Base-by-base conservation (phyloP, 2,113 vertebrate genomes). In the Leucoraja erinaceus region DNA sequence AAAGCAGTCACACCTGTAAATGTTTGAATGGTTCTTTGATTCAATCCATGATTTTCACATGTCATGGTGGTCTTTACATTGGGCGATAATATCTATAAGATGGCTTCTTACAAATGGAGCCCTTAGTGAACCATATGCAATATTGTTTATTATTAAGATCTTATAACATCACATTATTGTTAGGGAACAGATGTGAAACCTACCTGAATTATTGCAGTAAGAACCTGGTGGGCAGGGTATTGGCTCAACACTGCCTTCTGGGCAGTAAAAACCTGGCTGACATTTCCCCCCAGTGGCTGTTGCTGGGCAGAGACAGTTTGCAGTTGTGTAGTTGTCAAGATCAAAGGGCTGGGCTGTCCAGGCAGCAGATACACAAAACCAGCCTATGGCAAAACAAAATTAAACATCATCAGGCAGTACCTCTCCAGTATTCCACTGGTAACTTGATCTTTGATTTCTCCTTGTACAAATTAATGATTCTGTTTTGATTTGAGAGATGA, bases 291-390 rank as follows among this genome's bases (percentile, higher is more conserved):
- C 98, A 0, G 98, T 98, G 94, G 98, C 97, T 0, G 98, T 98
- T 92, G 98, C 98, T 1, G 98, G 98, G 83, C 98, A 99, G 31
- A 99, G 96, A 94, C 98, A 99, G 95, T 98, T 98, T 79, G 97
- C 95, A 6, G 94, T 98, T 94, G 98, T 99, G 94, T 99, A 99
- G 94, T 99, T 99, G 95, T 99, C 98, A 94, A 99, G 95, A 94
- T 99, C 98, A 70, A 99, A 99, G 2, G 98, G 98, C 77, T 95
- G 97, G 0, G 98, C 95, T 3, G 96, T 98, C 98, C 98, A 99
- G 0, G 98, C 98, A 79, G 97, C 98, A 0, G 96, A 98, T 93
- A 98, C 95, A 93, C 98, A 99, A 95, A 98, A 99, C 98, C 98
- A 99, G 75, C 98, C 98, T 99, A 95, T 59, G 63, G 63, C 54